phyloP scores from a whole-genome alignment of 2,113 vertebrate species.

The Syngnathus typhle region DNA sequence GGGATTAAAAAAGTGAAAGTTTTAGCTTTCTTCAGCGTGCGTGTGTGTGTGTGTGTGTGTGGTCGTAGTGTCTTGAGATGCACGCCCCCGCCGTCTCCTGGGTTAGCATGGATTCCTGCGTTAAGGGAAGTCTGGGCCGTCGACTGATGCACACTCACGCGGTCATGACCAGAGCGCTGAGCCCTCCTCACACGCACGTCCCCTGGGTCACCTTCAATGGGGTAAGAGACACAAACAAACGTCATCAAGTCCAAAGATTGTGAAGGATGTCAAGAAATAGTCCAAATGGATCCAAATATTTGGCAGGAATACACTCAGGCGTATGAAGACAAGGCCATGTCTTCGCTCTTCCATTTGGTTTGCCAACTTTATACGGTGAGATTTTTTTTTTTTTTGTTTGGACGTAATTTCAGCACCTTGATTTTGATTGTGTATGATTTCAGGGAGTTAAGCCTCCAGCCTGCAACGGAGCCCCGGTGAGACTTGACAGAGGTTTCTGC shows the following conservation, averaged over 20 bases:
- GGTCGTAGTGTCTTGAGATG: conserved; percentile 77
- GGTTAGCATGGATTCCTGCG: conserved; percentile 62
- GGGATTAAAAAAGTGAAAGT: neutral
- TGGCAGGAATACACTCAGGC: conserved; percentile 54
- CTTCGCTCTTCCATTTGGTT: conserved; percentile 68
- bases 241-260: neutral
- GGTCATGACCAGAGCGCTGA: conserved; percentile 65
- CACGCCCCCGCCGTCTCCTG: conserved; percentile 59
- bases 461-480: conserved; percentile 55
- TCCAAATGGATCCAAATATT: neutral
- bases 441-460: conserved; percentile 61
- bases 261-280: neutral
- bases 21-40: too few relatives aligned
- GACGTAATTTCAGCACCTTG: too few relatives aligned
- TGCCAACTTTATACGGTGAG: conserved; percentile 75
- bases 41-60: neutral
- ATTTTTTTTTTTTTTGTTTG: neutral
- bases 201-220: conserved; percentile 84
- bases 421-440: conserved; percentile 2
- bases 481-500: conserved; percentile 49
- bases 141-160: conserved; percentile 78
- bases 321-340: conserved; percentile 55
- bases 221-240: conserved; percentile 58
- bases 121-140: conserved; percentile 59
- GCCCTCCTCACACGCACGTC: conserved; percentile 74